phyloP scores from a whole-genome alignment of 1,140 invertebrate species.

The Apis florea region DNA sequence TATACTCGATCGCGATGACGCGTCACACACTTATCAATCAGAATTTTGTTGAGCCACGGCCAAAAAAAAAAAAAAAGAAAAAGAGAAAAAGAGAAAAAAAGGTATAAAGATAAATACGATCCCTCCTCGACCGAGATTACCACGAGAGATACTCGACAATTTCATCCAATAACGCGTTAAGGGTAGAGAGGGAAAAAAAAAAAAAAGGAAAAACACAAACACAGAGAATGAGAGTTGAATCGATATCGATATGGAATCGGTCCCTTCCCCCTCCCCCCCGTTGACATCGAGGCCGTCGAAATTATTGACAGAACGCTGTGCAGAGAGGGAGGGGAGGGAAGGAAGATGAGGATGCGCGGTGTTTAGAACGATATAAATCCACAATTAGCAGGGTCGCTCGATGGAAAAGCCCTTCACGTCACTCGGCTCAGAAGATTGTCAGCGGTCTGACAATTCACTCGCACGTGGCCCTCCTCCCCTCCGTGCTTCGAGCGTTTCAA shows the following conservation, averaged over 20 bases:
- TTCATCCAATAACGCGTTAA: constrained; percentile 33
- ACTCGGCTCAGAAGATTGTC: constrained; percentile 42
- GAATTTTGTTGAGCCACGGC: background rate
- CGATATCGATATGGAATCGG: background rate
- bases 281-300: constrained; percentile 45
- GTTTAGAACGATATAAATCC: constrained; percentile 42
- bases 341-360: background rate
- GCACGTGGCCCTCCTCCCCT: constrained; percentile 45
- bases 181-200: constrained; percentile 12
- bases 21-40: constrained; percentile 1
- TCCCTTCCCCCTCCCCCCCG: no score
- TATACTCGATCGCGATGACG: background rate
- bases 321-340: no score
- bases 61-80: no score
- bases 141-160: constrained; percentile 1
- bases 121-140: background rate
- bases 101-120: background rate
- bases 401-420: constrained; percentile 37
- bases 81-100: no score
- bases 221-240: constrained; percentile 34
- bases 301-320: constrained; percentile 53
- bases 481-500: constrained; percentile 37
- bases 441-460: constrained; percentile 50
- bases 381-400: constrained; percentile 44
- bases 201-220: no score